These are phyloP conservation scores for Apostichopus leukothele DNA, from an alignment of 53 echinoderm and acorn worm species.

Conservation along the genomic window DNA sequence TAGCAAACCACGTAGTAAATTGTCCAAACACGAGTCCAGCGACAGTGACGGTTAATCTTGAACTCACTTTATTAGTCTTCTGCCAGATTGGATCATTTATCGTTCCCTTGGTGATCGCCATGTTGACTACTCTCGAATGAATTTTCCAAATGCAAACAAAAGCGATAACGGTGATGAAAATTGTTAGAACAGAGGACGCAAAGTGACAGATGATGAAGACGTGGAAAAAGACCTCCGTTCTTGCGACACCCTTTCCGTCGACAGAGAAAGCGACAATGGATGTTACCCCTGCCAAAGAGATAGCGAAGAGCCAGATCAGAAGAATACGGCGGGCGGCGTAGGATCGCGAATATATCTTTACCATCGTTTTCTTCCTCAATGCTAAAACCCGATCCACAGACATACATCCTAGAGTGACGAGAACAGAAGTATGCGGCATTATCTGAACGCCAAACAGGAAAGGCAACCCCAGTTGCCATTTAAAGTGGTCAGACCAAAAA, in stretches of 20 bases:
- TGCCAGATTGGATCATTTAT: slow-evolving; percentile 17
- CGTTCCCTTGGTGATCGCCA: not conserved
- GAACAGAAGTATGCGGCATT: not conserved
- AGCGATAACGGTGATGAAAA: not conserved
- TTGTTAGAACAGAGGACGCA: not conserved
- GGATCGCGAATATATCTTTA: slow-evolving; percentile 15
- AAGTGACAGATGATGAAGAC: not conserved
- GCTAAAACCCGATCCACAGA: slow-evolving; percentile 4
- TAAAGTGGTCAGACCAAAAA: not conserved
- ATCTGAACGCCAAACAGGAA: not conserved
- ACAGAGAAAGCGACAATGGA: not conserved
- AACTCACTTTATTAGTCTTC: not conserved
- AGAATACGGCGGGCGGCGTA: not conserved
- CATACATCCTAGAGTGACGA: not conserved
- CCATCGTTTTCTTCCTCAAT: slow-evolving; percentile 23
- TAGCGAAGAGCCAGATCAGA: not conserved
- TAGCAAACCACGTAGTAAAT: not conserved
- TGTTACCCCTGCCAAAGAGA: not conserved
- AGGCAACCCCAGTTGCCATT: not conserved
- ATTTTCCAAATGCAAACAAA: not conserved
- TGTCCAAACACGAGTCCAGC: slow-evolving; percentile 13
- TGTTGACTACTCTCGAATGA: not conserved
- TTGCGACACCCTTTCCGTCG: too few species aligned
- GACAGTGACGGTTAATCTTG: slow-evolving; percentile 19
- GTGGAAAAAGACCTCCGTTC: not conserved